A percentile compares a stretch with the other conserved stretches of the same genome.
These are phyloP conservation scores for Ashinkailepas kermadecensis DNA, from an alignment of 2,888 invertebrate genomes.

Conservation along the genomic window DNA sequence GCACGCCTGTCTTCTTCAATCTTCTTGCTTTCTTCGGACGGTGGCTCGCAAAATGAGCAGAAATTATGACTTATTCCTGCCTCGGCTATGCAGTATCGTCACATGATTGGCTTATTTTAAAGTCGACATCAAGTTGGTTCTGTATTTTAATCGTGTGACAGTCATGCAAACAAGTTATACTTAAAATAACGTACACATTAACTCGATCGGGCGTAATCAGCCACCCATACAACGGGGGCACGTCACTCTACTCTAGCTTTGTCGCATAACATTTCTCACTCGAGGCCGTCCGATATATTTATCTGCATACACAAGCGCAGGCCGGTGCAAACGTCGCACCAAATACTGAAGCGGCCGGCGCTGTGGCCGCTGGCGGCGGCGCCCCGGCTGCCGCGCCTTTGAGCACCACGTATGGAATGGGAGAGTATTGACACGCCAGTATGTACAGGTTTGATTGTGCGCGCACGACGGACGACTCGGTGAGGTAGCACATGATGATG, in stretches of 20 bases:
- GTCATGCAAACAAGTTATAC: conserved; percentile 4
- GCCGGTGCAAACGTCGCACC: neutral
- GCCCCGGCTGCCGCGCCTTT: neutral
- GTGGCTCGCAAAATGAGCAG: no score
- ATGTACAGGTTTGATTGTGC: conserved; percentile 7
- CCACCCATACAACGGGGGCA: neutral
- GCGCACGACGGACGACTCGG: neutral
- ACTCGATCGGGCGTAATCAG: neutral
- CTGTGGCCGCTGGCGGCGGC: neutral
- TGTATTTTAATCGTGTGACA: neutral
- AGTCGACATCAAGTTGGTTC: neutral
- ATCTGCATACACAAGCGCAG: neutral
- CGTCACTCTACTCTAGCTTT: neutral
- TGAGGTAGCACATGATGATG: conserved; percentile 18
- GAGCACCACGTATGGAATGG: conserved; percentile 8
- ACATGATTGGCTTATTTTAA: no score
- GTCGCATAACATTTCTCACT: neutral
- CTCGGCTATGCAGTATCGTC: no score
- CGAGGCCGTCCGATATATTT: neutral
- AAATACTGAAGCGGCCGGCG: neutral
- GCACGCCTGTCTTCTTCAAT: no score
- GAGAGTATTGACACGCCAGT: neutral
- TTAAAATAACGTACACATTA: neutral
- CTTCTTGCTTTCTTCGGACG: no score
- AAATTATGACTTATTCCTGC: no score